Evolutionary conservation across 2,113 vertebrate genomes (phyloP).

Genomic region (Tonatia bakeri): DNA sequence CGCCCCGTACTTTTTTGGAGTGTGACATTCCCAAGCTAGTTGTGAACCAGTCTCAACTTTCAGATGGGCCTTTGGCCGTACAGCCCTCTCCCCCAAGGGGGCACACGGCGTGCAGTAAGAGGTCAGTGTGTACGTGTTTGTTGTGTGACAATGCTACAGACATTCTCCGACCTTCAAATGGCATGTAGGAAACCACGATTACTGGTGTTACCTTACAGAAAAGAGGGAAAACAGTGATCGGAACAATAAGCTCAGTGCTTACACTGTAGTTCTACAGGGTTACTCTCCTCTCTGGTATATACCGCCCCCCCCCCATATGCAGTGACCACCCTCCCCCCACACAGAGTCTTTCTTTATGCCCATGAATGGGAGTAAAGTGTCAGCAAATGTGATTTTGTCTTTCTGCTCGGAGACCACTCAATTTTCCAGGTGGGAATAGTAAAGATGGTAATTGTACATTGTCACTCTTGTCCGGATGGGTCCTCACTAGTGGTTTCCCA

Average conservation of each 20-base stretch:
- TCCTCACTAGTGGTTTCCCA: slow-evolving; percentile 73
- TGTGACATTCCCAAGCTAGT: not conserved
- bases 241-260: not conserved
- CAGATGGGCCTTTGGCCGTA: no score
- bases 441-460: slow-evolving; percentile 70
- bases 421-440: slow-evolving; percentile 62
- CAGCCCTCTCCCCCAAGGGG: not conserved
- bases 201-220: not conserved
- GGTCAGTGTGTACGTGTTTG: not conserved
- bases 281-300: not conserved
- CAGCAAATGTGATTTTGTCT: slow-evolving; percentile 50
- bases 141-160: not conserved
- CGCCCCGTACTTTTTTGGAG: not conserved
- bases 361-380: slow-evolving; percentile 18
- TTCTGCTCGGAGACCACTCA: slow-evolving; percentile 51
- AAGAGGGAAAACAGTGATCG: not conserved
- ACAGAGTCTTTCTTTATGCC: not conserved
- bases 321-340: slow-evolving; percentile 3
- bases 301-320: fast-evolving
- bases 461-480: slow-evolving; percentile 69
- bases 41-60: not conserved
- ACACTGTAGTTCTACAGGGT: not conserved
- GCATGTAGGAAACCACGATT: not conserved
- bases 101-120: not conserved
- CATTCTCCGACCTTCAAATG: not conserved